These are phyloP conservation scores for Stigmatopora argus DNA, from an alignment of 2,113 vertebrate genomes.

Conservation along the genomic window DNA sequence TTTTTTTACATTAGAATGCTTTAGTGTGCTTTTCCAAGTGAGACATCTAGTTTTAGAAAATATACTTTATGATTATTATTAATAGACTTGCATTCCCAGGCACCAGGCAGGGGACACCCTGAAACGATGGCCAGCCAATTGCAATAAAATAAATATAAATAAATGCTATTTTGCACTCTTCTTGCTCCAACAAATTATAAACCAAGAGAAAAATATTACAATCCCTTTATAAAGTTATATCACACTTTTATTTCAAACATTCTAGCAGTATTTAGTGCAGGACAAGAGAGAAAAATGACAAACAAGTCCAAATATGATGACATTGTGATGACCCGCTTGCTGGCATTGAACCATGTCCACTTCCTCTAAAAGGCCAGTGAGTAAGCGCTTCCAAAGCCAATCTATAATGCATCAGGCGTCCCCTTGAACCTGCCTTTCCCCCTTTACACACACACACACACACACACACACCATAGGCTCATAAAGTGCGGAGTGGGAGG, in stretches of 20 bases:
- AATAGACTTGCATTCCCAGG: too few species aligned
- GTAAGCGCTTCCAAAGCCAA: slow-evolving; percentile 64
- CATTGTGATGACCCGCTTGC: slow-evolving; percentile 40
- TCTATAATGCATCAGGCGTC: slow-evolving; percentile 69
- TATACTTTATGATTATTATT: too few species aligned
- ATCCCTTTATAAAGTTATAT: background rate
- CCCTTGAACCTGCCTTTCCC: slow-evolving; percentile 55
- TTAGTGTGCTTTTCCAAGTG: too few species aligned
- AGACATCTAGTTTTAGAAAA: too few species aligned
- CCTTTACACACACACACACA: slow-evolving; percentile 2
- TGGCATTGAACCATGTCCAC: slow-evolving; percentile 47
- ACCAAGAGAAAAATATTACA: background rate
- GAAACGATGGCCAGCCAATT: background rate
- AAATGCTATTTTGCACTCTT: background rate
- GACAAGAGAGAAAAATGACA: slow-evolving; percentile 42
- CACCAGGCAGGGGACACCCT: background rate
- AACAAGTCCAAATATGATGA: slow-evolving; percentile 45
- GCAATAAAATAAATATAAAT: background rate
- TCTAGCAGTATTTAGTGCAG: slow-evolving; percentile 28
- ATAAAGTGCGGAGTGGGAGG: slow-evolving; percentile 59
- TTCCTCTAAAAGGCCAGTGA: slow-evolving; percentile 56
- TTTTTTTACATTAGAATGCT: too few species aligned
- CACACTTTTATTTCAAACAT: background rate
- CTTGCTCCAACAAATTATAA: background rate
- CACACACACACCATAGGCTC: slow-evolving; percentile 36